A percentile compares a stretch with the other conserved stretches of the same genome.
Conservation (phyloP, 2,888 invertebrate genomes). For the Anaspis maculata region DNA sequence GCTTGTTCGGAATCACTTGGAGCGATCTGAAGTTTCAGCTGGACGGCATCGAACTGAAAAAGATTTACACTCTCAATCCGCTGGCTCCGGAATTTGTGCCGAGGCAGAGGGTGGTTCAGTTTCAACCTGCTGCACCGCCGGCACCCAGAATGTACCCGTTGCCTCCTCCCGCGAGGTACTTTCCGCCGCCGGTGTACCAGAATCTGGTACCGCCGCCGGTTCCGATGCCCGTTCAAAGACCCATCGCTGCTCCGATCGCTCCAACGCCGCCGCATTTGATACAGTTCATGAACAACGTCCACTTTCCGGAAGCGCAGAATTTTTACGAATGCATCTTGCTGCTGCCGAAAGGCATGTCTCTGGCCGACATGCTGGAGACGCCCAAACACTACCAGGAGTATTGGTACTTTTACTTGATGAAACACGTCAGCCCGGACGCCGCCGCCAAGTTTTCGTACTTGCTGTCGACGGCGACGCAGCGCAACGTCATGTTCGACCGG, state of each 20-base stretch:
- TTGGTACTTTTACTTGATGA: constrained; percentile 50
- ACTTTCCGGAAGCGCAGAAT: constrained; percentile 43
- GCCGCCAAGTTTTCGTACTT: constrained; percentile 48
- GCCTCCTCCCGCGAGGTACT: constrained; percentile 17
- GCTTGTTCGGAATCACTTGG: constrained; percentile 67
- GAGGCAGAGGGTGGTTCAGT: constrained; percentile 27
- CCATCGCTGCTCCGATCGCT: constrained; percentile 24
- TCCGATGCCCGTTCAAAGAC: constrained; percentile 12
- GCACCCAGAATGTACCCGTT: constrained; percentile 18
- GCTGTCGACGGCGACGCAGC: constrained; percentile 30
- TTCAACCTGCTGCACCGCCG: constrained; percentile 7
- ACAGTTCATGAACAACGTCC: constrained; percentile 52
- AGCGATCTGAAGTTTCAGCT: constrained; percentile 57
- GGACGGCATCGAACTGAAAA: constrained; percentile 65
- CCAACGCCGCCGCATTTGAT: constrained; percentile 29
- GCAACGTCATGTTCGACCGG: constrained; percentile 23
- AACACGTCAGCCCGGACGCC: constrained; percentile 48
- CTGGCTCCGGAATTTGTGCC: constrained; percentile 75
- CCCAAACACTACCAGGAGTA: constrained; percentile 35
- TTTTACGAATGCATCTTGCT: constrained; percentile 38
- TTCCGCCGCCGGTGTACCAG: constrained; percentile 1
- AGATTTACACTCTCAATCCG: constrained; percentile 71
- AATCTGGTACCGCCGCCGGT: constrained; percentile 9
- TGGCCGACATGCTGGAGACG: constrained; percentile 50
- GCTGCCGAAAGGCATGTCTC: constrained; percentile 48